Percentiles rank a stretch among this genome's conserved stretches.
Conservation (phyloP, 2,888 invertebrate species). For the Tipula confusa region DNA sequence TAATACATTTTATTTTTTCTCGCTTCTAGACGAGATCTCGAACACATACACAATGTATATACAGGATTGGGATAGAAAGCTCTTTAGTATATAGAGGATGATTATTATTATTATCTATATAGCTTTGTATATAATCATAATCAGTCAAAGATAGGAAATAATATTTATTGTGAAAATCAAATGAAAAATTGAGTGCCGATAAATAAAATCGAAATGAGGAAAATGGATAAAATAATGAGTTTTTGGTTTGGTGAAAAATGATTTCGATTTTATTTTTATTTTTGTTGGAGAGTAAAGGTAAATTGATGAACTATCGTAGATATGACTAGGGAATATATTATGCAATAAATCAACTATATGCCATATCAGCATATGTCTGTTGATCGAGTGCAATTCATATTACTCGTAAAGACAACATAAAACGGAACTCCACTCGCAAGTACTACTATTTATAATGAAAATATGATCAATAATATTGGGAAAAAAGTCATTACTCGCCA, state of each 20-base stretch:
- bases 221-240: not conserved
- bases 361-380: too few relatives aligned
- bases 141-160: conserved; percentile 12
- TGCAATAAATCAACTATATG: too few relatives aligned
- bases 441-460: too few relatives aligned
- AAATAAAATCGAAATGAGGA: not conserved
- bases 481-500: too few relatives aligned
- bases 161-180: not conserved
- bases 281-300: not conserved
- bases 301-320: too few relatives aligned
- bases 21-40: not conserved
- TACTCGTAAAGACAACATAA: too few relatives aligned
- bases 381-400: too few relatives aligned
- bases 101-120: not conserved
- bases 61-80: not conserved
- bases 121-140: not conserved
- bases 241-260: not conserved
- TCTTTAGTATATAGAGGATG: not conserved
- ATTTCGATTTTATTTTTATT: not conserved
- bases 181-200: not conserved
- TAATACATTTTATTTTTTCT: not conserved
- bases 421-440: too few relatives aligned
- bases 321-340: too few relatives aligned
- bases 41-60: not conserved
- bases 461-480: too few relatives aligned